A percentile compares a stretch with the other conserved stretches of the same genome.
These are phyloP conservation scores for Bradysia coprophila DNA, from an alignment of 1,140 invertebrate species.

Conservation along the genomic window DNA sequence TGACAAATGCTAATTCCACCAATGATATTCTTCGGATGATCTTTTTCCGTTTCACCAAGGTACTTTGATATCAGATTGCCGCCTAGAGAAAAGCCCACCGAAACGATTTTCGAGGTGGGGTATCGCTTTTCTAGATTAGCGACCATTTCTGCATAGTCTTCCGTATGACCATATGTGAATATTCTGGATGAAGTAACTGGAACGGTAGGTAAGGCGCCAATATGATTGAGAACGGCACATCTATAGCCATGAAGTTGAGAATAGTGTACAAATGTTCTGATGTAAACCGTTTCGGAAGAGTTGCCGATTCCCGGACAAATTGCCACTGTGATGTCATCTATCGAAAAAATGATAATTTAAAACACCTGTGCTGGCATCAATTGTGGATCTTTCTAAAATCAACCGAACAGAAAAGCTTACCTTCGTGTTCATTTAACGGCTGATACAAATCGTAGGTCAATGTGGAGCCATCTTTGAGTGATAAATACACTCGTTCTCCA, in stretches of 20 bases:
- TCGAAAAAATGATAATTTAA: too few species aligned
- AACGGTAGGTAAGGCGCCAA: conserved; percentile 70
- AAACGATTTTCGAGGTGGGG: conserved; percentile 54
- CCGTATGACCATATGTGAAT: conserved; percentile 78
- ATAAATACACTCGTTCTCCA: conserved; percentile 55
- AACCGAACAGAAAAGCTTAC: too few species aligned
- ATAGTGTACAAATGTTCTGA: conserved; percentile 78
- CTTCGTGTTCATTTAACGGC: conserved; percentile 45
- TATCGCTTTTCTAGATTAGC: conserved; percentile 49
- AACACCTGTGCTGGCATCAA: too few species aligned
- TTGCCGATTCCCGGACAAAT: conserved; percentile 88
- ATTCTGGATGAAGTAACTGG: conserved; percentile 71
- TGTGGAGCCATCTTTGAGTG: conserved; percentile 63
- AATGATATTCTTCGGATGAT: conserved; percentile 48
- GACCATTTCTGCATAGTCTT: conserved; percentile 68
- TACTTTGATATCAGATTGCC: conserved; percentile 82
- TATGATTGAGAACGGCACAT: conserved; percentile 85
- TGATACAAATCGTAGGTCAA: conserved; percentile 85
- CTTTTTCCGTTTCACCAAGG: conserved; percentile 49
- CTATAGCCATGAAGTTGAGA: conserved; percentile 77
- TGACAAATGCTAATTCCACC: conserved; percentile 81
- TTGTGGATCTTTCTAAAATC: too few species aligned
- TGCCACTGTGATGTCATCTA: conserved; percentile 73
- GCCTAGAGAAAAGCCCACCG: conserved; percentile 79
- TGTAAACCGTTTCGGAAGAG: conserved; percentile 82